phyloP scores from a whole-genome alignment of 2,113 vertebrate genomes.

The Perccottus glenii region DNA sequence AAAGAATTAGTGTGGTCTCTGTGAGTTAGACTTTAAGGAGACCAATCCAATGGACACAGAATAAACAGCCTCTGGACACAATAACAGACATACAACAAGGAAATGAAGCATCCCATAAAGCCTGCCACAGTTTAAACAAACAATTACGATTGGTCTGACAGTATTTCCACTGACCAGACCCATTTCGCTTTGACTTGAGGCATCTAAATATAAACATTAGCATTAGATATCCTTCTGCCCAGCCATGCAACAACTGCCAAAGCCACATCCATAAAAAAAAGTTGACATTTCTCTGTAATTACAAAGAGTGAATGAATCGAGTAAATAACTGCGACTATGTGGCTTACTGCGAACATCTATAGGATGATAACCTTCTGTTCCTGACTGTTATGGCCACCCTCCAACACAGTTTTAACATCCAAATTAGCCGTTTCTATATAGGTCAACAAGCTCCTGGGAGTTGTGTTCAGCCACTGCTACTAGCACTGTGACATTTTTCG shows the following conservation, averaged over 20 bases:
- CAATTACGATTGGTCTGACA: too few relatives aligned
- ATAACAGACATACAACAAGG: too few relatives aligned
- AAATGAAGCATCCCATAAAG: too few relatives aligned
- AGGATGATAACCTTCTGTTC: background rate
- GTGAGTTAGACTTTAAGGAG: too few relatives aligned
- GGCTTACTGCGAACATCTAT: background rate
- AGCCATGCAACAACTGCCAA: background rate
- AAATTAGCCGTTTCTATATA: constrained; percentile 60
- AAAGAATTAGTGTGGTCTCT: too few relatives aligned
- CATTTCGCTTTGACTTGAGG: too few relatives aligned
- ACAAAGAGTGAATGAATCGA: background rate
- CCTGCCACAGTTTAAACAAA: too few relatives aligned
- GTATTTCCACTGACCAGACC: too few relatives aligned
- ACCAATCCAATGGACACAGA: too few relatives aligned
- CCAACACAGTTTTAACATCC: constrained; percentile 39
- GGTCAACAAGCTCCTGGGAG: constrained; percentile 57
- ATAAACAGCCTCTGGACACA: too few relatives aligned
- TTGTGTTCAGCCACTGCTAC: constrained; percentile 35
- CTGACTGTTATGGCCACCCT: constrained; percentile 48
- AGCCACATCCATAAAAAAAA: background rate
- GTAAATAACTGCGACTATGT: background rate
- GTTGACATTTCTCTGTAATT: background rate
- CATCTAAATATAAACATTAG: too few relatives aligned
- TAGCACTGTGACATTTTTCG: constrained; percentile 60
- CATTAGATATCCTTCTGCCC: background rate